These are phyloP conservation scores for Brachyrhaphis roseni DNA, from an alignment of 2,797 vertebrate genomes.

Conservation along the genomic window DNA sequence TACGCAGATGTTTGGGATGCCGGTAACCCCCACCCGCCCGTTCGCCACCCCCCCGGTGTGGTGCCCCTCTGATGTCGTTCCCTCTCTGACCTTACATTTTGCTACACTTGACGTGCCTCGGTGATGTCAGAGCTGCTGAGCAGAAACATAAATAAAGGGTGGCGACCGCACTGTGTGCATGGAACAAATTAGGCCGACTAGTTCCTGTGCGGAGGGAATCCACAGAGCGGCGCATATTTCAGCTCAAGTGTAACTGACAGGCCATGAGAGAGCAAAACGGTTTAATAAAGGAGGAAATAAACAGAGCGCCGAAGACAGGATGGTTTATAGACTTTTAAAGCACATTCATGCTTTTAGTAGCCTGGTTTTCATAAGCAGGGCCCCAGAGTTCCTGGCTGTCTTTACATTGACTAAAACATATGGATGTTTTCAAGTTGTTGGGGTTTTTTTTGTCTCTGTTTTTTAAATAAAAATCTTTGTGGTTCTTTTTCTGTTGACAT, in stretches of 20 bases:
- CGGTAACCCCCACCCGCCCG: slow-evolving; percentile 43
- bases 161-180: slow-evolving; percentile 64
- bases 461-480: slow-evolving; percentile 11
- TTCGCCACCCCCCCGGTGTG: slow-evolving; percentile 43
- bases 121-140: slow-evolving; percentile 78
- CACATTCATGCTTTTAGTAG: slow-evolving; percentile 41
- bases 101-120: slow-evolving; percentile 65
- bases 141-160: slow-evolving; percentile 79
- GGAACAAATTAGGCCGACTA: slow-evolving; percentile 77
- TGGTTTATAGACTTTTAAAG: slow-evolving; percentile 51
- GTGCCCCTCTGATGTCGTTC: slow-evolving; percentile 60
- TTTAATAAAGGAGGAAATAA: slow-evolving; percentile 38
- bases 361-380: slow-evolving; percentile 29
- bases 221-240: slow-evolving; percentile 49
- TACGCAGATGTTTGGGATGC: slow-evolving; percentile 58
- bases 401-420: slow-evolving; percentile 22
- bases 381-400: slow-evolving; percentile 20
- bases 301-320: not conserved
- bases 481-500: slow-evolving; percentile 40
- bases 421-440: not conserved
- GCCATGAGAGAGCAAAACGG: slow-evolving; percentile 33
- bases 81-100: slow-evolving; percentile 70
- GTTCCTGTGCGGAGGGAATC: slow-evolving; percentile 63
- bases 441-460: slow-evolving; percentile 6
- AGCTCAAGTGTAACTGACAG: slow-evolving; percentile 59